Percentiles rank a stretch among this genome's conserved stretches.
These are phyloP conservation scores for Sebastolobus alascanus DNA, from an alignment of 2,797 vertebrate species.

Conservation along the genomic window DNA sequence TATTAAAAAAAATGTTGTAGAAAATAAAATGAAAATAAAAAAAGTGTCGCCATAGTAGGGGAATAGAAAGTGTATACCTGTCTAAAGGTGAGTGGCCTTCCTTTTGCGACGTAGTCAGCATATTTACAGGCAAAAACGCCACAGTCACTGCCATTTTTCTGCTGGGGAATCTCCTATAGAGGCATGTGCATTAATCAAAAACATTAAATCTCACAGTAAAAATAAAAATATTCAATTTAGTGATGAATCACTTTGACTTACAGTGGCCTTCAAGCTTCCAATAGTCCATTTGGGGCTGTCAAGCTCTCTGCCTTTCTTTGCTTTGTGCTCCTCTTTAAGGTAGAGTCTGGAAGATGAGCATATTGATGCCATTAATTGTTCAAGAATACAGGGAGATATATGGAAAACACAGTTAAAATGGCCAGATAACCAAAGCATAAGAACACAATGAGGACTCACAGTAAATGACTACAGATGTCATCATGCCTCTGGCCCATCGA, in stretches of 20 bases:
- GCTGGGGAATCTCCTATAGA: constrained; percentile 94
- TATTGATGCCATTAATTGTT: constrained; percentile 7
- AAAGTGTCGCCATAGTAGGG: background rate
- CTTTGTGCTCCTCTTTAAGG: constrained; percentile 91
- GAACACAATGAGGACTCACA: constrained; percentile 86
- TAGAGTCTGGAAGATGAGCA: constrained; percentile 85
- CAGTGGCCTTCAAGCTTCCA: constrained; percentile 84
- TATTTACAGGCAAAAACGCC: constrained; percentile 97
- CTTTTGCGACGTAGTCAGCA: constrained; percentile 90
- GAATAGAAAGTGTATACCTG: constrained; percentile 81
- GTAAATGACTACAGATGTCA: constrained; percentile 87
- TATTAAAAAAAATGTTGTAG: background rate
- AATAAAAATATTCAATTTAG: background rate
- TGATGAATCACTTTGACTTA: constrained; percentile 66
- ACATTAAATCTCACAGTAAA: background rate
- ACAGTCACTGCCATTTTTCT: constrained; percentile 93
- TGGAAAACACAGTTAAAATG: background rate
- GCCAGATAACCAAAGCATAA: background rate
- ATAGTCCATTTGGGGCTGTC: constrained; percentile 88
- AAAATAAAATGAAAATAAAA: background rate
- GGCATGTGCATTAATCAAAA: background rate
- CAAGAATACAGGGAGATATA: background rate
- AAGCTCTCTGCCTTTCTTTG: constrained; percentile 89
- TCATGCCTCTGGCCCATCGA: constrained; percentile 91
- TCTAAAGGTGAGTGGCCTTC: constrained; percentile 89